These are phyloP conservation scores for Diorhabda elongata DNA, from an alignment of 1,140 invertebrate species.

Conservation along the genomic window DNA sequence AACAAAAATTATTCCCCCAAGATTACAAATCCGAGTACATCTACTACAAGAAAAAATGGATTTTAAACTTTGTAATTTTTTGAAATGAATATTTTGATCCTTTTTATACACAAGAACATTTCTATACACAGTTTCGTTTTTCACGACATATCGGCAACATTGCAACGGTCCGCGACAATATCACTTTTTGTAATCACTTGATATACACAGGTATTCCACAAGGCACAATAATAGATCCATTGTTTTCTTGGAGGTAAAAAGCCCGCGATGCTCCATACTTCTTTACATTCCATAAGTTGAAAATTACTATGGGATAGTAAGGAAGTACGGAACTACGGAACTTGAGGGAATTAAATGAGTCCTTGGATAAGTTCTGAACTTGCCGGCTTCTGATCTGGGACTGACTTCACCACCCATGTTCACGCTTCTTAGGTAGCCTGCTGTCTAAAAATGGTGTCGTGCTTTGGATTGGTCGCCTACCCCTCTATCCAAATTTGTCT, in stretches of 20 bases:
- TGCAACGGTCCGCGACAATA: background rate
- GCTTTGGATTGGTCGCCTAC: slow-evolving; percentile 45
- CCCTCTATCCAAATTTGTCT: slow-evolving; percentile 71
- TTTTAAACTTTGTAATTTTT: too few relatives aligned
- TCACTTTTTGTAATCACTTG: background rate
- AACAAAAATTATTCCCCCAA: too few relatives aligned
- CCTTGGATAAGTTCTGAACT: slow-evolving; percentile 10
- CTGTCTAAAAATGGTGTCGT: slow-evolving; percentile 58
- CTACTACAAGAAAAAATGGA: too few relatives aligned
- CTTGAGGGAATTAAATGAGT: slow-evolving; percentile 53
- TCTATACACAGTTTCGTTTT: too few relatives aligned
- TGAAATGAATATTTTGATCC: too few relatives aligned
- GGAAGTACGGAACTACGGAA: slow-evolving; percentile 93
- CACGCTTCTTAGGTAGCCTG: slow-evolving; percentile 41
- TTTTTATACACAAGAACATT: too few relatives aligned
- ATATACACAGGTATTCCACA: slow-evolving; percentile 9
- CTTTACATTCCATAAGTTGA: slow-evolving; percentile 93
- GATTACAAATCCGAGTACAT: too few relatives aligned
- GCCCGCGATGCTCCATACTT: slow-evolving; percentile 80
- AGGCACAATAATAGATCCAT: slow-evolving; percentile 12
- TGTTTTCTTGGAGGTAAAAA: background rate
- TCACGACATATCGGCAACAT: background rate
- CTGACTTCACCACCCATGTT: slow-evolving; percentile 45
- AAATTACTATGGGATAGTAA: slow-evolving; percentile 88
- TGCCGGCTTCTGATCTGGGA: slow-evolving; percentile 38